Conservation (phyloP, 2,797 vertebrate genomes). For the Danio aesculapii region DNA sequence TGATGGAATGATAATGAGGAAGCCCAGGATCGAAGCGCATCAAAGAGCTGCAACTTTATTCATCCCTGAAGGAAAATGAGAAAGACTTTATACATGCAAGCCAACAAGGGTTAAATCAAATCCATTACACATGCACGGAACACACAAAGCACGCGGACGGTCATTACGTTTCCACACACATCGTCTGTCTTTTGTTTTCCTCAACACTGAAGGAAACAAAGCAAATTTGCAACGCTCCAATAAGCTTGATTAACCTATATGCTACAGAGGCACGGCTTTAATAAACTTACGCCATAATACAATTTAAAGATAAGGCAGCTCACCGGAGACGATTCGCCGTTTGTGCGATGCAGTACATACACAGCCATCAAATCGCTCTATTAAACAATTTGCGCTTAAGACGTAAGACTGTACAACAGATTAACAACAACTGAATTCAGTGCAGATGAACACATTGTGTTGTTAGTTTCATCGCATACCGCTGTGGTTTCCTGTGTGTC, state of each 20-base stretch:
- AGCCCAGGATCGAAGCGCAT: constrained; percentile 20
- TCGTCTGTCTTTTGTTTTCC: constrained; percentile 22
- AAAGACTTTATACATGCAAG: constrained; percentile 22
- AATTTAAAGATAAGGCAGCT: constrained; percentile 61
- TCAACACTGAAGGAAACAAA: constrained; percentile 39
- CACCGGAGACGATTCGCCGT: constrained; percentile 48
- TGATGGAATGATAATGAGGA: constrained; percentile 46
- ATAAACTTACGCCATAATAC: constrained; percentile 58
- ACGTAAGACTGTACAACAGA: constrained; percentile 40
- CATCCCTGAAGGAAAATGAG: constrained; percentile 17
- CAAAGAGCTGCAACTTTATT: constrained; percentile 14
- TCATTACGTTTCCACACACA: constrained; percentile 38
- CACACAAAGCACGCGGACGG: constrained; percentile 27
- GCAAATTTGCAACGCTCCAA: constrained; percentile 55
- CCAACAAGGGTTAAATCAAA: constrained; percentile 16
- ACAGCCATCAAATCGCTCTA: constrained; percentile 58
- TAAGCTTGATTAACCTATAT: constrained; percentile 60
- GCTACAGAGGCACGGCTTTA: constrained; percentile 57
- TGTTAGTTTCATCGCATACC: constrained; percentile 38
- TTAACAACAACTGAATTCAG: constrained; percentile 37
- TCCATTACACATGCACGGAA: constrained; percentile 46
- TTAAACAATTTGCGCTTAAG: constrained; percentile 34
- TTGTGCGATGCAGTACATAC: constrained; percentile 44
- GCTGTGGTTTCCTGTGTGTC: constrained; percentile 34
- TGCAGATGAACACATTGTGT: constrained; percentile 24